These are phyloP conservation scores for Acanthoscelides obtectus DNA, from an alignment of 2,888 invertebrate genomes.

Conservation along the genomic window DNA sequence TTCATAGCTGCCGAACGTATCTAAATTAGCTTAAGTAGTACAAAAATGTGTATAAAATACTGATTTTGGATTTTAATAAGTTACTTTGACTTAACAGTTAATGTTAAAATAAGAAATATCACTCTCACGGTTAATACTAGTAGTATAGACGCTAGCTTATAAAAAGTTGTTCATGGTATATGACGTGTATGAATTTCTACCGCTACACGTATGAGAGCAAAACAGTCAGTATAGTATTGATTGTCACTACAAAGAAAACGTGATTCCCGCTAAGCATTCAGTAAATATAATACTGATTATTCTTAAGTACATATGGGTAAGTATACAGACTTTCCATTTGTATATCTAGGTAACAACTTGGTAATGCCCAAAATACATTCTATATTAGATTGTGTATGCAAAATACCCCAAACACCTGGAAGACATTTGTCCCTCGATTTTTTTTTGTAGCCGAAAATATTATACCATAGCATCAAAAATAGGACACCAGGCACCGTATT, in stretches of 20 bases:
- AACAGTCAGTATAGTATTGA: neutral
- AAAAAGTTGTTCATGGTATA: neutral
- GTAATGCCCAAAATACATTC: neutral
- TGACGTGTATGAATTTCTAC: neutral
- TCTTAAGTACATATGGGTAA: neutral
- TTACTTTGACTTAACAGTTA: slow-evolving; percentile 31
- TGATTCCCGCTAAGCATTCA: neutral
- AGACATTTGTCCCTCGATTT: too few species aligned
- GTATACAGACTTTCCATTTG: neutral
- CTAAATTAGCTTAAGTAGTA: slow-evolving; percentile 27
- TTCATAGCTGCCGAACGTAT: slow-evolving; percentile 31
- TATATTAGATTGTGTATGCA: too few species aligned
- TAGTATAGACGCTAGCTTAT: slow-evolving; percentile 24
- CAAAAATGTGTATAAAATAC: slow-evolving; percentile 47
- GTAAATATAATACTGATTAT: neutral
- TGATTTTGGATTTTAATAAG: slow-evolving; percentile 37
- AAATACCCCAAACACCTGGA: too few species aligned
- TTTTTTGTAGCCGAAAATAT: too few species aligned
- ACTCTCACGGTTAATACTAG: slow-evolving; percentile 46
- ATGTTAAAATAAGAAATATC: slow-evolving; percentile 40
- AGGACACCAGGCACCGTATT: too few species aligned
- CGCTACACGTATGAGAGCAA: neutral
- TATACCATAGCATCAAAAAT: too few species aligned
- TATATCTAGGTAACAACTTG: neutral
- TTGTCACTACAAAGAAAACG: neutral